Evolutionary conservation across 1,140 invertebrate genomes (phyloP).

Genomic region (Rhopalosiphum padi): DNA sequence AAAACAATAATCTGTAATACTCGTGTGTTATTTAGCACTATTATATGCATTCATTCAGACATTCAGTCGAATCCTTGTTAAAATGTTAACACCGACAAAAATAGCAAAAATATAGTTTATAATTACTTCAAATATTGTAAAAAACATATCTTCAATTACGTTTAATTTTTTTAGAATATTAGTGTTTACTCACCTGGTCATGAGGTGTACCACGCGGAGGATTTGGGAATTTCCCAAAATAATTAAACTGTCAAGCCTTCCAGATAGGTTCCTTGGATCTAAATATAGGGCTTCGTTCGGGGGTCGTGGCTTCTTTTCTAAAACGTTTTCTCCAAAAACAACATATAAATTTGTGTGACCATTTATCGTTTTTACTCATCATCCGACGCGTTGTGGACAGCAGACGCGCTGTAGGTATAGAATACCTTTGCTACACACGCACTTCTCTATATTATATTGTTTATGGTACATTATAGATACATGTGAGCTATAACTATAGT

Average conservation of each 20-base stretch:
- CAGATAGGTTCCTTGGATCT: neutral
- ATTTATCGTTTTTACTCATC: constrained; percentile 20
- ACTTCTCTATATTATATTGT: neutral
- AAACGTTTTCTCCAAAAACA: neutral
- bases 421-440: neutral
- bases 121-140: neutral
- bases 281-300: neutral
- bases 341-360: neutral
- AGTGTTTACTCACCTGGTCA: neutral
- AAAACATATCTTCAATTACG: neutral
- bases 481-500: neutral
- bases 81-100: neutral
- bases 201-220: neutral
- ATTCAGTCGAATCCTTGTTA: neutral
- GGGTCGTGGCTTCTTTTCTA: neutral
- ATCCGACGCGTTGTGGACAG: neutral
- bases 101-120: neutral
- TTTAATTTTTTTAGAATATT: neutral
- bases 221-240: neutral
- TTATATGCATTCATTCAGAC: too few relatives aligned
- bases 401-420: neutral
- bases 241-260: constrained; percentile 8
- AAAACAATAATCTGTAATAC: neutral
- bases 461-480: constrained; percentile 1
- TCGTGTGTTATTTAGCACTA: neutral